Evolutionary conservation across 2,113 vertebrate genomes (phyloP).

Genomic region (Spea bombifrons): DNA sequence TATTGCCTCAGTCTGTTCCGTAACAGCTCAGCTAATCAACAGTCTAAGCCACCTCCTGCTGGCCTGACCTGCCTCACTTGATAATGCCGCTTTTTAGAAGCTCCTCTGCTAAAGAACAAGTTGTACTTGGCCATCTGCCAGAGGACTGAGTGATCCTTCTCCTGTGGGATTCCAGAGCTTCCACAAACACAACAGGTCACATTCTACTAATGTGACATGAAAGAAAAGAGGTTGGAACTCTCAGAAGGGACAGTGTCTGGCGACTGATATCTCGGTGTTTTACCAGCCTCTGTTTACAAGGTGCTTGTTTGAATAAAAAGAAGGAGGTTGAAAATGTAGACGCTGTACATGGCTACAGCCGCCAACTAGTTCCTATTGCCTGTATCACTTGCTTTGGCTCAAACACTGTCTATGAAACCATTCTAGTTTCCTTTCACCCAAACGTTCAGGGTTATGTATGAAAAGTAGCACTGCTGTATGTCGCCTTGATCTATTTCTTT

Average conservation of each 20-base stretch:
- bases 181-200: constrained; percentile 59
- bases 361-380: neutral
- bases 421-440: too few species aligned
- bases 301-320: constrained; percentile 11
- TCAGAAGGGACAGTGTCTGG: constrained; percentile 53
- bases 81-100: constrained; percentile 56
- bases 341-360: neutral
- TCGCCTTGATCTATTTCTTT: too few species aligned
- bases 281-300: constrained; percentile 50
- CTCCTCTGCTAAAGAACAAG: constrained; percentile 55
- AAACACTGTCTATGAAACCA: neutral
- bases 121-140: constrained; percentile 58
- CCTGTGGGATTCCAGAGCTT: constrained; percentile 59
- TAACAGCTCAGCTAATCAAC: constrained; percentile 52
- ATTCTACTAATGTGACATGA: constrained; percentile 56
- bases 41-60: constrained; percentile 50
- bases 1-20: constrained; percentile 36
- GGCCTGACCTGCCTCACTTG: constrained; percentile 47
- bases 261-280: constrained; percentile 53
- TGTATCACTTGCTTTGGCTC: constrained; percentile 32
- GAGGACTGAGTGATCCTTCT: constrained; percentile 56
- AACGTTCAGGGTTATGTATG: too few species aligned
- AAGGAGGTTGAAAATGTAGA: constrained; percentile 8
- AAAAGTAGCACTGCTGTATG: too few species aligned
- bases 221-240: constrained; percentile 58